Base-by-base conservation (phyloP, 2,888 invertebrate species). In the Eupithecia vulgata region DNA sequence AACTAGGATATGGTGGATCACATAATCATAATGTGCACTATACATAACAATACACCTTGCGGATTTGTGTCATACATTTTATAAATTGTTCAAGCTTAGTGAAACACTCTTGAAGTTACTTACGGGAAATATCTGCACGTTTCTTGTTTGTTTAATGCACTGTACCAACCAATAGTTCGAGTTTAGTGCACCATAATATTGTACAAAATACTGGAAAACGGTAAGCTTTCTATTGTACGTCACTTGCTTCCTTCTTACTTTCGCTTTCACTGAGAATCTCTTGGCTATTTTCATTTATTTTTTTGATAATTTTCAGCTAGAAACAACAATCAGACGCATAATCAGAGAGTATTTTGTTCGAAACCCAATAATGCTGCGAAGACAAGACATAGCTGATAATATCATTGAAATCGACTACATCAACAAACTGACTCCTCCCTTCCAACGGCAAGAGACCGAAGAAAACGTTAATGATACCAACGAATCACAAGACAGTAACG, bases 391-490 rank as follows among this genome's bases (percentile, higher is more conserved):
- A 1, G 74, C 75, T 15, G 84, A 88, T 57, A 91, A 92, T 68
- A 83, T 88, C 52, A 88, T 91, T 59, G 85, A 90, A 25, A 85
- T 88, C 5, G 88, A 89, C 73, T 80, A 85, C 45, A 78, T 80
- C 5, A 73, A 78, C 52, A 81, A 81, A 30, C 72, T 87, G 25
- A 90, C 88, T 70, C 87, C 88, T 0, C 81, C 86, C 10, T 84
- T 88, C 42, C 84, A 87, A 87, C 86, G 84, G 62, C 90, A 90
- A 84, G 89, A 90, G 67, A 82, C 79, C 61, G 86, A 85, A 40
- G 83, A 86, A 25, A 72, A 78, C 37, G 73, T 73, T 8, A 79
- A 81, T 45, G 79, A 81, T n/a, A 81, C 77, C 62, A 78, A 80
- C 37, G 82, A 81, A 62, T 81, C 78, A 65, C 80, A 80, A n/a